A percentile compares a stretch with the other conserved stretches of the same genome.
Conservation (phyloP, 2,113 vertebrate genomes). For the Perca fluviatilis region DNA sequence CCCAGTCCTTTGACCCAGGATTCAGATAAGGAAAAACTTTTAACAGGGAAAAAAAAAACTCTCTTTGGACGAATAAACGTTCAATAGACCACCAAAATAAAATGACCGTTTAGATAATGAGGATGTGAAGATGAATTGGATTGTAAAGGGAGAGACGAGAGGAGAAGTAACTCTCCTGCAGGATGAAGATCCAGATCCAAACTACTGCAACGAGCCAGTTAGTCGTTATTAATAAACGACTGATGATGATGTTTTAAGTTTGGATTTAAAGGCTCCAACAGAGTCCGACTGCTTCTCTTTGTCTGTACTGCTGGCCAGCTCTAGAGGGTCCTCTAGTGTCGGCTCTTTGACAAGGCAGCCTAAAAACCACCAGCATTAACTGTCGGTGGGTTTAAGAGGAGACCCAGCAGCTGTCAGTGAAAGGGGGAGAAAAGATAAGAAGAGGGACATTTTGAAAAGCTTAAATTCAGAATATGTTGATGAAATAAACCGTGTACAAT, state of each 20-base stretch:
- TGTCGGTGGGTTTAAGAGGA: not conserved
- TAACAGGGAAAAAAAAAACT: too few species aligned
- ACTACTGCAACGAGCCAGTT: not conserved
- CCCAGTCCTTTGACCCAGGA: too few species aligned
- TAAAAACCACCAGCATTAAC: not conserved
- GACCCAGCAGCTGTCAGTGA: not conserved
- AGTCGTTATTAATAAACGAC: not conserved
- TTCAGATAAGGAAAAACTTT: not conserved
- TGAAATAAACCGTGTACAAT: not conserved
- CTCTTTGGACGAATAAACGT: not conserved
- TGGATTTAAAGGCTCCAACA: not conserved
- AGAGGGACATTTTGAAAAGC: not conserved
- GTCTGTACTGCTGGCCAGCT: constrained; percentile 13
- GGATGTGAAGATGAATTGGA: too few species aligned
- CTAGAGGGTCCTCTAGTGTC: constrained; percentile 68
- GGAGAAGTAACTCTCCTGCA: not conserved
- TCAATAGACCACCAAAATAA: too few species aligned
- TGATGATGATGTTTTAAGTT: not conserved
- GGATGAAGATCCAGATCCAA: not conserved
- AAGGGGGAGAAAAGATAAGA: not conserved
- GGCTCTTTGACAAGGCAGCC: not conserved
- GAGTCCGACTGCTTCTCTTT: not conserved
- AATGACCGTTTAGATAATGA: too few species aligned
- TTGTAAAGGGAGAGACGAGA: not conserved
- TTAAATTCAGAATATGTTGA: not conserved